Percentiles rank a stretch among this genome's conserved stretches.
Evolutionary conservation across 1,140 invertebrate genomes (phyloP).

Genomic region (Leptinotarsa texana): DNA sequence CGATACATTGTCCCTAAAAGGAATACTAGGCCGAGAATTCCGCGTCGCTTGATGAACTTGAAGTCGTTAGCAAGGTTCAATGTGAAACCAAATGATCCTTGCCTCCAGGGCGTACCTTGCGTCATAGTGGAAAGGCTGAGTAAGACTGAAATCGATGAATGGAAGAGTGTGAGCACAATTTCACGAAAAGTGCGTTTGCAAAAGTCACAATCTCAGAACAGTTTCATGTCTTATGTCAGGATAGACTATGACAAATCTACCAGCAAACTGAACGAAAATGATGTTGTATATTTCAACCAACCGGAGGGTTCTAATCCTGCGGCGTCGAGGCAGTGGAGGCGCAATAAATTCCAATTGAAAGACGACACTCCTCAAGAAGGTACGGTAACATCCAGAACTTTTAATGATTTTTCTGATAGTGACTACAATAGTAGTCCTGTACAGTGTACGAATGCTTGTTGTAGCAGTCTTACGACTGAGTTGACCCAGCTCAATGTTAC

Average conservation of each 20-base stretch:
- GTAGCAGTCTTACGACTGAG: not conserved
- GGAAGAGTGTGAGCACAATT: slow-evolving; percentile 19
- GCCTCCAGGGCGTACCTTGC: slow-evolving; percentile 17
- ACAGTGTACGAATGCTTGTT: slow-evolving; percentile 17
- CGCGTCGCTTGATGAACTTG: not conserved
- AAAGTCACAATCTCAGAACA: not conserved
- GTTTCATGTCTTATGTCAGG: not conserved
- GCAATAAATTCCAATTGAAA: not conserved
- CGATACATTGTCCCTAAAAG: not conserved
- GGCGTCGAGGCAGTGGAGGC: not conserved
- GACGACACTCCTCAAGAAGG: not conserved
- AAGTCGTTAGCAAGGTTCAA: not conserved
- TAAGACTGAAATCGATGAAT: slow-evolving; percentile 22
- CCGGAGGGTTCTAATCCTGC: not conserved
- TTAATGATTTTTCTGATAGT: not conserved
- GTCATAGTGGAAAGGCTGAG: slow-evolving; percentile 16
- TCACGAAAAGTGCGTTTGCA: not conserved
- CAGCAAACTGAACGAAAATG: too few relatives aligned
- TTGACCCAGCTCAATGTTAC: not conserved
- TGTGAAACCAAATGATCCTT: slow-evolving; percentile 8
- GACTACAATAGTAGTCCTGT: slow-evolving; percentile 7
- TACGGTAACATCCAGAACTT: slow-evolving; percentile 9
- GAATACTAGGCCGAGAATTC: slow-evolving; percentile 7
- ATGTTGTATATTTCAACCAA: too few relatives aligned
- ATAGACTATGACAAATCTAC: slow-evolving; percentile 33